These are phyloP conservation scores for Drosophila barbarae DNA, from an alignment of 2,888 invertebrate genomes.

Conservation along the genomic window DNA sequence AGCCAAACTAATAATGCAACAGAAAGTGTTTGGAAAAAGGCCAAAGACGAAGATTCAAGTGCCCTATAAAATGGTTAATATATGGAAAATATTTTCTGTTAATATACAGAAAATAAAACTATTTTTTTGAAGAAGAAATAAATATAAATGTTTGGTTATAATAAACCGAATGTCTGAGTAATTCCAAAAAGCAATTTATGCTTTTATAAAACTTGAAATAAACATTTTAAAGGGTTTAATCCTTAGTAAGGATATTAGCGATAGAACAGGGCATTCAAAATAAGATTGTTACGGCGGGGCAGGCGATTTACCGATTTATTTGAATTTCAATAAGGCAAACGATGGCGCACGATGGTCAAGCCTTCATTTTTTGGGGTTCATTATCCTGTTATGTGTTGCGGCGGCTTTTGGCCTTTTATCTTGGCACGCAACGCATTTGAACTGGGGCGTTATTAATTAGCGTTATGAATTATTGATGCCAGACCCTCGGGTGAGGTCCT, in stretches of 20 bases:
- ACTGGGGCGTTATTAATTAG: slow-evolving; percentile 79
- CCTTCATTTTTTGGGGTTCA: slow-evolving; percentile 45
- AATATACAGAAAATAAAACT: too few species aligned
- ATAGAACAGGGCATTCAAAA: slow-evolving; percentile 45
- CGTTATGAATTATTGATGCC: slow-evolving; percentile 78
- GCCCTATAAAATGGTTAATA: not conserved
- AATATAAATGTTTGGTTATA: too few species aligned
- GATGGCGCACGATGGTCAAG: slow-evolving; percentile 11
- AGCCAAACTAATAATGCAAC: slow-evolving; percentile 11
- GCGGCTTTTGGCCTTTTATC: slow-evolving; percentile 62
- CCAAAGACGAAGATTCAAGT: not conserved
- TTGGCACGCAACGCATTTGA: slow-evolving; percentile 59
- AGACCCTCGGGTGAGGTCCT: slow-evolving; percentile 21
- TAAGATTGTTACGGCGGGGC: slow-evolving; percentile 22
- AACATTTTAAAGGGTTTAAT: not conserved
- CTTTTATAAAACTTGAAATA: not conserved
- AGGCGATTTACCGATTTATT: slow-evolving; percentile 57
- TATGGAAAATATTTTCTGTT: not conserved
- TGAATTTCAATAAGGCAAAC: slow-evolving; percentile 74
- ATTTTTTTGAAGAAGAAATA: too few species aligned
- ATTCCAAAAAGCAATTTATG: too few species aligned
- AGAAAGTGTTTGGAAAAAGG: slow-evolving; percentile 1
- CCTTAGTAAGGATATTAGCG: slow-evolving; percentile 6
- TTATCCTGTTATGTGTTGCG: slow-evolving; percentile 67
- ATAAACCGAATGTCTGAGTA: too few species aligned